Conservation (phyloP, 2,113 vertebrate species). For the Percopsis transmontana region DNA sequence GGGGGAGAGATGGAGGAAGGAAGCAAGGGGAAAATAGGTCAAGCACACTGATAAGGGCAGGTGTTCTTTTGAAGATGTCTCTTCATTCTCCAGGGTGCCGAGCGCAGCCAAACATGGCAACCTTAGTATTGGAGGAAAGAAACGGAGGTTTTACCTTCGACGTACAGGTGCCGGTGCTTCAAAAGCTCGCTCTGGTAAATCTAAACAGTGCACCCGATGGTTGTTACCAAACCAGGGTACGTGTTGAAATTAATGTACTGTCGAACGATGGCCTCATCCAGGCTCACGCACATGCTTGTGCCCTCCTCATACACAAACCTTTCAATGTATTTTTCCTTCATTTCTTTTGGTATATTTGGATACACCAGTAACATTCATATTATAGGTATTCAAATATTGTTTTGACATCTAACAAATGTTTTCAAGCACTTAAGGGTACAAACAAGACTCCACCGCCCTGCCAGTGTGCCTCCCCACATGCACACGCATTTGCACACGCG, state of each 20-base stretch:
- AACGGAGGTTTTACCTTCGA: conserved; percentile 6
- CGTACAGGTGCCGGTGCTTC: conserved; percentile 16
- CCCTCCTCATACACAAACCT: too few relatives aligned
- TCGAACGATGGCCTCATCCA: too few relatives aligned
- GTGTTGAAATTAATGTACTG: too few relatives aligned
- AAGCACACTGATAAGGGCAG: conserved; percentile 72
- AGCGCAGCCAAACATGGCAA: conserved; percentile 45
- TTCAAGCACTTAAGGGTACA: neutral
- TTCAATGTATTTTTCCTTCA: too few relatives aligned
- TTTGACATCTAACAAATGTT: neutral
- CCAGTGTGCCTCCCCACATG: neutral
- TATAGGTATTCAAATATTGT: too few relatives aligned
- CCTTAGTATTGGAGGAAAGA: conserved; percentile 16
- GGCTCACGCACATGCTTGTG: too few relatives aligned
- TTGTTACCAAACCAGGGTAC: too few relatives aligned
- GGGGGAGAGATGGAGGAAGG: conserved; percentile 56
- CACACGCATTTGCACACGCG: neutral
- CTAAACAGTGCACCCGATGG: too few relatives aligned
- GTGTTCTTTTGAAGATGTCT: conserved; percentile 73
- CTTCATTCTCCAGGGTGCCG: conserved; percentile 46
- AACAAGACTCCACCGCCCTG: too few relatives aligned
- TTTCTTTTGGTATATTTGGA: too few relatives aligned
- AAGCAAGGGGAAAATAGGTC: conserved; percentile 69
- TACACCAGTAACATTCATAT: too few relatives aligned
- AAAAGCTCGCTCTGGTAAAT: conserved; percentile 1